phyloP scores from a whole-genome alignment of 2,797 vertebrate genomes.

The Amniataba percoides region DNA sequence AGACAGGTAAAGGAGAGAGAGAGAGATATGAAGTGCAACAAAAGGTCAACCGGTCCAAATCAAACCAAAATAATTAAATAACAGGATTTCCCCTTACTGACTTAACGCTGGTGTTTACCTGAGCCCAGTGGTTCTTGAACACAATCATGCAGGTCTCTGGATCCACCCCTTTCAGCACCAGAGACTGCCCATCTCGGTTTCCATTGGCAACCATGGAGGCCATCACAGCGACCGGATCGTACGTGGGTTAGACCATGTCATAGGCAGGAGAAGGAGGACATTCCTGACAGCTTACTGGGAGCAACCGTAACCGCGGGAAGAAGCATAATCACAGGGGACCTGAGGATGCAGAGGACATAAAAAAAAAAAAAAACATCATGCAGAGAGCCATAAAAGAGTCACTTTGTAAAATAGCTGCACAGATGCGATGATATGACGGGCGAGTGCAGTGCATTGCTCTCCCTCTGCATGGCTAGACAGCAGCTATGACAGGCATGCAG shows the following conservation, averaged over 20 bases:
- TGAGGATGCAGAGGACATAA: conserved; percentile 47
- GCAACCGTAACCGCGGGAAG: conserved; percentile 55
- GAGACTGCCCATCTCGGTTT: conserved; percentile 86
- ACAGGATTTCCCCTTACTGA: not conserved
- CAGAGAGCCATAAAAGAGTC: not conserved
- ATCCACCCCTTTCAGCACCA: conserved; percentile 92
- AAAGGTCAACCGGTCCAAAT: not conserved
- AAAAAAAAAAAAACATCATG: conserved; percentile 35
- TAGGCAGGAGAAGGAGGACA: conserved; percentile 49
- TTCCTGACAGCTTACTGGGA: conserved; percentile 61
- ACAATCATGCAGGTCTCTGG: conserved; percentile 99
- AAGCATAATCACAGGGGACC: conserved; percentile 56
- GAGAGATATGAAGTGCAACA: not conserved
- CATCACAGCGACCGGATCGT: conserved; percentile 80
- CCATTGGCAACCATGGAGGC: conserved; percentile 91
- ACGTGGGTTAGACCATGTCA: conserved; percentile 88
- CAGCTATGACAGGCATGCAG: conserved; percentile 81
- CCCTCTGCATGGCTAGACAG: conserved; percentile 61
- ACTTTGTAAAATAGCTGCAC: conserved; percentile 37
- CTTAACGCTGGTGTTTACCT: conserved; percentile 84
- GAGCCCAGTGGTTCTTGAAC: conserved; percentile 99
- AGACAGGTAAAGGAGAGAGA: no score
- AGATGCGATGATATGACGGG: conserved; percentile 18
- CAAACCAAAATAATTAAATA: not conserved
- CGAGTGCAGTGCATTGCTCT: conserved; percentile 12